Conservation (phyloP, 64 coral and sea anemone species). For the Hydrozoanthus tunicans region DNA sequence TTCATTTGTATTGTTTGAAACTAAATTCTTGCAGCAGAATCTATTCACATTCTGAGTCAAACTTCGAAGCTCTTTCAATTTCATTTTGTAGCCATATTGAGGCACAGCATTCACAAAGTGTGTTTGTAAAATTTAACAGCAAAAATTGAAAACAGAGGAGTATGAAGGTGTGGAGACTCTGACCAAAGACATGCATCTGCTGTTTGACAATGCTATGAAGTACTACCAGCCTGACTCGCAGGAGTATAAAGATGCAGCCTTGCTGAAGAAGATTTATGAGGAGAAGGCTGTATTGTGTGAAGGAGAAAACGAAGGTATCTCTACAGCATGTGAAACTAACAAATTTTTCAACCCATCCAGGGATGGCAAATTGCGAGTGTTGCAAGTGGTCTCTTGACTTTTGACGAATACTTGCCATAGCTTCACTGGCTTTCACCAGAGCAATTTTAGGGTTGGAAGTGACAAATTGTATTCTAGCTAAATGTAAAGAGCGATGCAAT, state of each 20-base stretch:
- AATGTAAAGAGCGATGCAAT: too few species aligned
- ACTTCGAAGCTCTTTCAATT: neutral
- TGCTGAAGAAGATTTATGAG: slow-evolving; percentile 74
- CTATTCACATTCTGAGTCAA: neutral
- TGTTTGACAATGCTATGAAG: slow-evolving; percentile 91
- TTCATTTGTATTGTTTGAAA: too few species aligned
- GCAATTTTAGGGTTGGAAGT: too few species aligned
- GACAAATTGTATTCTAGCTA: too few species aligned
- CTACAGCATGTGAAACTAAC: neutral
- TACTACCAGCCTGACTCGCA: slow-evolving; percentile 80
- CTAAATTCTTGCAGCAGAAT: too few species aligned
- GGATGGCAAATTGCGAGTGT: too few species aligned
- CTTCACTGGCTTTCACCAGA: too few species aligned
- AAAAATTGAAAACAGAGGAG: slow-evolving; percentile 94
- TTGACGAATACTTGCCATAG: too few species aligned
- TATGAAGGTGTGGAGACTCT: slow-evolving; percentile 88
- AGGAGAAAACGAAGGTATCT: slow-evolving; percentile 42
- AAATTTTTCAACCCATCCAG: neutral
- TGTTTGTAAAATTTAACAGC: slow-evolving; percentile 44
- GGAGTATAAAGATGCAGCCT: slow-evolving; percentile 76
- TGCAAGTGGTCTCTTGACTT: too few species aligned
- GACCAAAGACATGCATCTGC: slow-evolving; percentile 65
- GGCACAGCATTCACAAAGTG: neutral
- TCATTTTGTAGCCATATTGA: neutral
- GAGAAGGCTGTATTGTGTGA: slow-evolving; percentile 56